phyloP scores from a whole-genome alignment of 2,888 invertebrate genomes.

The Acanthopleura granulata region DNA sequence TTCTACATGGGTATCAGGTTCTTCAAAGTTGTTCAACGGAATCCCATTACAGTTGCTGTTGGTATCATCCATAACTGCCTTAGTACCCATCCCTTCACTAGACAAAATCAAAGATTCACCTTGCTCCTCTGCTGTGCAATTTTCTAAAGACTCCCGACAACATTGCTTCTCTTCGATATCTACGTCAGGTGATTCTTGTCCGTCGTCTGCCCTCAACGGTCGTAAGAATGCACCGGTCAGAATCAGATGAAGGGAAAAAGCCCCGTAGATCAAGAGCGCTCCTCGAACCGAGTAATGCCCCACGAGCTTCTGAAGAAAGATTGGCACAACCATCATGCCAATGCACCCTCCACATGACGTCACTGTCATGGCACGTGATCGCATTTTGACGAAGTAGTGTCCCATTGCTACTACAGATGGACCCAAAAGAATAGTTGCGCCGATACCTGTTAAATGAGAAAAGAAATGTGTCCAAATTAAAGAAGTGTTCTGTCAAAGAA shows the following conservation, averaged over 20 bases:
- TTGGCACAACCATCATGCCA: neutral
- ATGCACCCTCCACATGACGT: slow-evolving; percentile 13
- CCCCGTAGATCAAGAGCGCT: neutral
- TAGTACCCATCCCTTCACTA: too few relatives aligned
- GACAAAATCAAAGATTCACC: neutral
- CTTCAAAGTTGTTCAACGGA: neutral
- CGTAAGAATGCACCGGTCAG: neutral
- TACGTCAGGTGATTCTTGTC: neutral
- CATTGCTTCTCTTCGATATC: neutral
- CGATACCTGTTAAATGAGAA: neutral
- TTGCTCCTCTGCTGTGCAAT: neutral
- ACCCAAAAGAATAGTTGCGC: neutral
- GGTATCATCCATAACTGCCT: neutral
- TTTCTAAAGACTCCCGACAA: neutral
- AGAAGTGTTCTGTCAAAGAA: too few relatives aligned
- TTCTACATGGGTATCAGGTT: neutral
- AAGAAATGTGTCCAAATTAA: too few relatives aligned
- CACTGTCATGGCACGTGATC: slow-evolving; percentile 8
- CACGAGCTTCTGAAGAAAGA: neutral
- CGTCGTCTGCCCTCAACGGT: neutral
- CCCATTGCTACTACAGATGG: neutral
- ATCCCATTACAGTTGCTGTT: neutral
- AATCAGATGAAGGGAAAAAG: neutral
- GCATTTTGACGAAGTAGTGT: neutral
- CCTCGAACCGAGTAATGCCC: neutral